A percentile compares a stretch with the other conserved stretches of the same genome.
phyloP scores from a whole-genome alignment of 2,888 invertebrate species.

The Tenthredo amoena region DNA sequence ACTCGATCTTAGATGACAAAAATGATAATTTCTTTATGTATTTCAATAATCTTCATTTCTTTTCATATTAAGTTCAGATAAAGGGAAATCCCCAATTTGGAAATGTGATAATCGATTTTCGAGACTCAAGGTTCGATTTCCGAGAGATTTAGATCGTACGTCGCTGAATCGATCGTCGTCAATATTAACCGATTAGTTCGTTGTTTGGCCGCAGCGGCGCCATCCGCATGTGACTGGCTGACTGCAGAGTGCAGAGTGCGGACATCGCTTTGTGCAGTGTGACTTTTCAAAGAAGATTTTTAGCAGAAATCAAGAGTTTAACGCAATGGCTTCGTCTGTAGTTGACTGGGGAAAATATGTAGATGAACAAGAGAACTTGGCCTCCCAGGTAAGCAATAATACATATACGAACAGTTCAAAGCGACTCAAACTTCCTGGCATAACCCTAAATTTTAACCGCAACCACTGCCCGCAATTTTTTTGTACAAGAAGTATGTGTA shows the following conservation, averaged over 20 bases:
- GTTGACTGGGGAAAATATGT: slow-evolving; percentile 80
- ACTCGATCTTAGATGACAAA: too few species aligned
- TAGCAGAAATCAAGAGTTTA: background rate
- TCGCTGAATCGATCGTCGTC: background rate
- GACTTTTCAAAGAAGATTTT: background rate
- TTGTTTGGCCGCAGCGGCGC: background rate
- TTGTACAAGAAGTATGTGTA: slow-evolving; percentile 8
- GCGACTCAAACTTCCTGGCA: slow-evolving; percentile 51
- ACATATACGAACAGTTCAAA: background rate
- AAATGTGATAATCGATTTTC: background rate
- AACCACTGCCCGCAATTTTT: slow-evolving; percentile 37
- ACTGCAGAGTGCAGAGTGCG: background rate
- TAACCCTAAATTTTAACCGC: slow-evolving; percentile 58
- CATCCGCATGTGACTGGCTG: background rate
- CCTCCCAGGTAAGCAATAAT: slow-evolving; percentile 71
- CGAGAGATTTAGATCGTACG: background rate
- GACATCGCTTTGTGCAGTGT: background rate
- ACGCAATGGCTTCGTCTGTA: slow-evolving; percentile 72
- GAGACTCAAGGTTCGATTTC: background rate
- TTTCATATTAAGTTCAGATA: background rate
- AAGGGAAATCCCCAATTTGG: background rate
- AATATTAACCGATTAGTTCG: background rate
- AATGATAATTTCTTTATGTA: too few species aligned
- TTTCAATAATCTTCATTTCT: too few species aligned
- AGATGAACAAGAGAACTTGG: slow-evolving; percentile 79